Base-by-base conservation (phyloP, 2,797 vertebrate genomes). In the Coluber constrictor region DNA sequence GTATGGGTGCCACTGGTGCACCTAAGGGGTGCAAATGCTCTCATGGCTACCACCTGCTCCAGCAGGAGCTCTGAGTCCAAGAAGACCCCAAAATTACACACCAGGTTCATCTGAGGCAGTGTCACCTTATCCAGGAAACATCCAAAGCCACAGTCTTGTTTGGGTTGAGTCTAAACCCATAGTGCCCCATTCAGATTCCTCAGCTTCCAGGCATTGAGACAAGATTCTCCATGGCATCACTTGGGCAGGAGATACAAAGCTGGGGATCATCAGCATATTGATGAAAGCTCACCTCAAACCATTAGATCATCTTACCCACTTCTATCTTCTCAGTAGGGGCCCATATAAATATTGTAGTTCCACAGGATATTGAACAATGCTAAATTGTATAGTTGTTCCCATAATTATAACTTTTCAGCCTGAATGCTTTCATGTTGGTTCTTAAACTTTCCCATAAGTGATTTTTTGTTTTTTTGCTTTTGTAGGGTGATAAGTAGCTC, bases 401-500 rank as follows among this genome's bases (percentile, higher is more conserved):
- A 55, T 27, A 10, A 51, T 23, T 29, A 54, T 79, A 54, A n/a
- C 47, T 1, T 23, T 88, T 91, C 37, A 95, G 1, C 89, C 94
- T 92, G 94, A 93, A 86, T 94, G 91, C 12, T 74, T 63, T 63
- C 92, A 91, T 90, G 4, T 90, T 90, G 3, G 27, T 79, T 87
- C 92, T 94, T 3, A 0, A 90, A 91, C 37, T 94, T 60, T 1
- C 0, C 43, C 51, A 87, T 87, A 57, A 79, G 23, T 43, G 47
- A 27, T 55, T 79, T 51, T 54, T 87, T 54, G 3, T 90, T 87
- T 29, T 43, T 54, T 89, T 74, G 1, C 87, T 90, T 16, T 87
- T 92, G 56, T 90, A 92, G 89, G 63, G n/a, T 92, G 74, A 47
- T 6, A 55, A 95, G 90, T 92, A 94, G 63, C 87, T 94, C 90